Base-by-base conservation (phyloP, 2,888 invertebrate genomes). In the Ophion ellenae region DNA sequence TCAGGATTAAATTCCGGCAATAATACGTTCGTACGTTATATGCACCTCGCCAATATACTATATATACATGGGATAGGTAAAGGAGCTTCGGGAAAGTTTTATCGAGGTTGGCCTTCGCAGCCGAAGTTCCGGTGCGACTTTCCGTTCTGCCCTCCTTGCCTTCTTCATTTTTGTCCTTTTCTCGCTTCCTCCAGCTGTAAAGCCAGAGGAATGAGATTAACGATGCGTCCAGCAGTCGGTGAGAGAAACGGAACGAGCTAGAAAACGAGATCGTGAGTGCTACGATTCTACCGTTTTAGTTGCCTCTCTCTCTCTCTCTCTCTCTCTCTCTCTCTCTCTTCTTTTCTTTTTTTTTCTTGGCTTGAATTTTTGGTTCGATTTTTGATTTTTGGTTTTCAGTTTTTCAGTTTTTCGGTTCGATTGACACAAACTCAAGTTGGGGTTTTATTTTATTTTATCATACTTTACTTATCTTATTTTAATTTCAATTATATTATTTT, bases 181-280 rank as follows among this genome's bases (percentile, higher is more conserved):
- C 78, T 78, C 32, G 61, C 61, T 59, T 14, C n/a, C 66, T n/a
- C 63, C 64, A 61, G 67, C 78, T 70, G 64, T 40, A 40, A 66
- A 80, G 71, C 40, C 61, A 64, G 80, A 77, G 80, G 61, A 59
- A 76, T 47, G 77, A 83, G 86, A 86, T 86, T 86, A 86, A 86
- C 86, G 86, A 83, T 75, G 86, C 86, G 83, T 86, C 83, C 80
- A 79, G 85, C 75, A 80, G 83, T 85, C 80, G 82, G 79, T 83
- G 85, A 61, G 79, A 82, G 61, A 63, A 81, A 69, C 80, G 64
- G 76, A 73, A 73, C 75, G 83, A 76, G 75, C 61, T 67, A 79
- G 78, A 75, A 82, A 90, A 89, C 87, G 89, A 88, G 89, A 89
- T 88, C 88, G 89, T 88, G 79, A 79, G 83, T 74, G 88, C 71